Evolutionary conservation across 1,140 invertebrate genomes (phyloP).

Genomic region (Oryctes rhinoceros): DNA sequence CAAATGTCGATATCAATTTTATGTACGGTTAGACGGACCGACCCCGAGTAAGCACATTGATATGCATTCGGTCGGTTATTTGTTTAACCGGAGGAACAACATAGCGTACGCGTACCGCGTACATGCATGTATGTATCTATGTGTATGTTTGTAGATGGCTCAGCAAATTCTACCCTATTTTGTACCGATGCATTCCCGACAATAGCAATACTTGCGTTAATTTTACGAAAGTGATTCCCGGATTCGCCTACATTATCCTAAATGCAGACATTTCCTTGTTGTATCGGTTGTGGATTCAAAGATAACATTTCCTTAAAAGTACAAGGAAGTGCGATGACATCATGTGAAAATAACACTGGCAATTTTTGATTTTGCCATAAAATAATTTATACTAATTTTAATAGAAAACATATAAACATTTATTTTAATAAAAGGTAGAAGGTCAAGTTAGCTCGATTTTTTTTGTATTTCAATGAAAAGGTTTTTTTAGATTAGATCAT

Average conservation of each 20-base stretch:
- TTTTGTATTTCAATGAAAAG: too few species aligned
- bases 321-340: too few species aligned
- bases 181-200: neutral
- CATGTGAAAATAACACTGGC: too few species aligned
- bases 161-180: constrained; percentile 29
- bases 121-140: neutral
- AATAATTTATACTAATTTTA: too few species aligned
- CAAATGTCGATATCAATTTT: constrained; percentile 47
- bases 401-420: too few species aligned
- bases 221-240: neutral
- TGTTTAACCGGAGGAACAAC: constrained; percentile 43
- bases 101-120: constrained; percentile 34
- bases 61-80: constrained; percentile 45
- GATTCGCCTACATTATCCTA: neutral
- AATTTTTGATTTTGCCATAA: too few species aligned
- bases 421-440: too few species aligned
- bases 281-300: neutral
- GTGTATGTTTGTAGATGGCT: neutral
- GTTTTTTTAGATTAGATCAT: too few species aligned
- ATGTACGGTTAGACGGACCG: constrained; percentile 44
- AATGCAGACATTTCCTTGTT: neutral
- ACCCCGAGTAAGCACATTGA: constrained; percentile 41
- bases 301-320: too few species aligned
- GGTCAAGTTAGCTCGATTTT: too few species aligned
- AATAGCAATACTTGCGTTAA: neutral